phyloP scores from a whole-genome alignment of 2,113 vertebrate species.

The Hemiscyllium ocellatum region DNA sequence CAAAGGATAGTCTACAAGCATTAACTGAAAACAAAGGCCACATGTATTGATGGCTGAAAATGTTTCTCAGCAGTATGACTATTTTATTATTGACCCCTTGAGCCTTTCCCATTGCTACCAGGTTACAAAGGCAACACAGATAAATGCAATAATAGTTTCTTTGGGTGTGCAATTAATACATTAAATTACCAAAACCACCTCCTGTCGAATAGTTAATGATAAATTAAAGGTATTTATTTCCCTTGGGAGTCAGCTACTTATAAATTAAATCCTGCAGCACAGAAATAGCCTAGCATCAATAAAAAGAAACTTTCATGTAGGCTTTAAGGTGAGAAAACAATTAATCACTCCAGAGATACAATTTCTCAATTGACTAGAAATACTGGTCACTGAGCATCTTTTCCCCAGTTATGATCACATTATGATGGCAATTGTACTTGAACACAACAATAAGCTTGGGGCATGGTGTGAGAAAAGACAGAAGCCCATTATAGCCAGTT shows the following conservation, averaged over 20 bases:
- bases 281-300: not conserved
- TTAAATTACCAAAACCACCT: not conserved
- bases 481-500: not conserved
- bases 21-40: too few relatives aligned
- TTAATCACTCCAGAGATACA: not conserved
- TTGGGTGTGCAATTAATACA: not conserved
- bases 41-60: not conserved
- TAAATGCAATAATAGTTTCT: not conserved
- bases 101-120: not conserved
- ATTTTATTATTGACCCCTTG: not conserved
- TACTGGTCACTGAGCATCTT: not conserved
- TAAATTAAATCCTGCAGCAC: not conserved
- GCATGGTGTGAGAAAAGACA: not conserved
- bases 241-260: not conserved
- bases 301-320: not conserved
- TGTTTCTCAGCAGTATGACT: not conserved
- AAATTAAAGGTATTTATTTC: not conserved
- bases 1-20: too few relatives aligned
- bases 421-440: not conserved
- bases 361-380: not conserved
- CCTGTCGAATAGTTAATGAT: not conserved
- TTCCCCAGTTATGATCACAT: not conserved
- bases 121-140: not conserved
- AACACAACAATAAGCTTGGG: not conserved
- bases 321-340: not conserved